Evolutionary conservation across 2,113 vertebrate species (phyloP).

Genomic region (Crypturellus undulatus): DNA sequence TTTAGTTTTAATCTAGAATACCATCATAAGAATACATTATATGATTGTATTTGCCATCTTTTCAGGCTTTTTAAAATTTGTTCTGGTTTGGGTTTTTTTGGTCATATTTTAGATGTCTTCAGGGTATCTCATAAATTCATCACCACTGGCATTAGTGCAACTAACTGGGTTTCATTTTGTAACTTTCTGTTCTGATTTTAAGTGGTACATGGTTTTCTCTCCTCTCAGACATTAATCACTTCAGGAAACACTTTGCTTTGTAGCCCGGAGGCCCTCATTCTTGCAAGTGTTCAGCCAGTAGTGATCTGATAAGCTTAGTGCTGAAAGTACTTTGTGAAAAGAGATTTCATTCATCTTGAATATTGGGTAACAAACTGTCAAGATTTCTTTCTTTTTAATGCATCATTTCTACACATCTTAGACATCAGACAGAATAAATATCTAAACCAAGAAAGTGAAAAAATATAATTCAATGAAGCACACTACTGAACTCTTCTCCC

Average conservation of each 20-base stretch:
- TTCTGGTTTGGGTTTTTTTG: not conserved
- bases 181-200: constrained; percentile 18
- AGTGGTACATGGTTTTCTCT: constrained; percentile 24
- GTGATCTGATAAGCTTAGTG: constrained; percentile 56
- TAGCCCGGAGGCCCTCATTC: not conserved
- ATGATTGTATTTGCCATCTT: not conserved
- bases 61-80: not conserved
- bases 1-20: not conserved
- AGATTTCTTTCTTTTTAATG: constrained; percentile 21
- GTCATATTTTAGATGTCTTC: not conserved
- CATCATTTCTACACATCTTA: not conserved
- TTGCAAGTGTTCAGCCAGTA: constrained; percentile 40
- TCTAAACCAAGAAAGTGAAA: not conserved
- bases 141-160: not conserved
- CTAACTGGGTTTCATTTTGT: not conserved
- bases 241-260: constrained; percentile 43
- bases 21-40: not conserved
- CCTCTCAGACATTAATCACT: constrained; percentile 53
- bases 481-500: not conserved
- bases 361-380: constrained; percentile 26
- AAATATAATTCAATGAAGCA: not conserved
- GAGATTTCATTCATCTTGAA: constrained; percentile 55
- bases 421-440: constrained; percentile 25
- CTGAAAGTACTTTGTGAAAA: constrained; percentile 33
- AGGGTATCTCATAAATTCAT: not conserved